Conservation (phyloP, 2,797 vertebrate genomes). For the Fundulus diaphanus region DNA sequence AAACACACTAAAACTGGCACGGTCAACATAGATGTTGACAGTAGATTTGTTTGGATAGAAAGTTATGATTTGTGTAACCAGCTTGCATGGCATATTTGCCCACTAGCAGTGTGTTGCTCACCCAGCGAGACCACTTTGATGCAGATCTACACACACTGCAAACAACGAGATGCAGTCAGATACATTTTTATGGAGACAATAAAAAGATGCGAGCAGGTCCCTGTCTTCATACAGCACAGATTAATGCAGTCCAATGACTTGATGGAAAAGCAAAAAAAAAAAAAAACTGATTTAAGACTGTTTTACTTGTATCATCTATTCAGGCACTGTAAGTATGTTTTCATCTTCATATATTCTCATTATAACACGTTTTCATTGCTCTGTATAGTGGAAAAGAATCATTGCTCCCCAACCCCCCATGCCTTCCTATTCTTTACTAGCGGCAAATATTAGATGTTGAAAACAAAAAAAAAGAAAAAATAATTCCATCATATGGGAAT, state of each 20-base stretch:
- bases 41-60: slow-evolving; percentile 54
- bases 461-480: slow-evolving; percentile 29
- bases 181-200: slow-evolving; percentile 45
- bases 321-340: background rate
- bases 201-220: slow-evolving; percentile 24
- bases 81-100: slow-evolving; percentile 48
- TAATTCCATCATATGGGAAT: slow-evolving; percentile 13
- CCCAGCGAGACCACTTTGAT: slow-evolving; percentile 39
- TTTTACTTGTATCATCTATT: background rate
- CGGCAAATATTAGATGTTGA: slow-evolving; percentile 24
- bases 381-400: slow-evolving; percentile 16
- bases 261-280: slow-evolving; percentile 15
- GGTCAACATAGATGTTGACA: slow-evolving; percentile 44
- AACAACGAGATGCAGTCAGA: slow-evolving; percentile 37
- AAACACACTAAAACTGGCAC: slow-evolving; percentile 29
- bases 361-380: slow-evolving; percentile 9
- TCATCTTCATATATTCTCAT: slow-evolving; percentile 6
- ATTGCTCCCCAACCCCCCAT: background rate
- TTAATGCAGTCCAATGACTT: slow-evolving; percentile 29
- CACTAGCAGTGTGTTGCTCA: slow-evolving; percentile 28
- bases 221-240: slow-evolving; percentile 30
- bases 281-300: slow-evolving; percentile 4
- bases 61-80: slow-evolving; percentile 53
- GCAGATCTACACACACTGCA: slow-evolving; percentile 35
- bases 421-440: slow-evolving; percentile 20